phyloP scores from a whole-genome alignment of 2,888 invertebrate genomes.

The Microctonus hyperodae region DNA sequence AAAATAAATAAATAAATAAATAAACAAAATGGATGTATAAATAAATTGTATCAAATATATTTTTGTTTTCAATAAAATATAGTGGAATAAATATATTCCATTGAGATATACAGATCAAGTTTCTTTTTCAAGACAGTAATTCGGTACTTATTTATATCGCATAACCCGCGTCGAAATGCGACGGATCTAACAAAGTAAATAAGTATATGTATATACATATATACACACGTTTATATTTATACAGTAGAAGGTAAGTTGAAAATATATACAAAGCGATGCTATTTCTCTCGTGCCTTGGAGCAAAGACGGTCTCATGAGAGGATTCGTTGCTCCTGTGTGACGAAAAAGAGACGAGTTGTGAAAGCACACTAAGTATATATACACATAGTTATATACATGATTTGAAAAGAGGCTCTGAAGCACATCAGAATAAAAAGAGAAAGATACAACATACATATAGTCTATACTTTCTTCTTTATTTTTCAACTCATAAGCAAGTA shows the following conservation, averaged over 20 bases:
- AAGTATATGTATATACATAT: background rate
- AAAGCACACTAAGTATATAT: background rate
- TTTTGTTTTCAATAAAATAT: background rate
- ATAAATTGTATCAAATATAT: background rate
- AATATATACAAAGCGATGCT: slow-evolving; percentile 1
- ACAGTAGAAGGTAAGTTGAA: background rate
- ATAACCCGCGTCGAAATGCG: background rate
- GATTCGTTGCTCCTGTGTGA: background rate
- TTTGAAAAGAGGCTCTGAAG: slow-evolving; percentile 41
- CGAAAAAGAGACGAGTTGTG: background rate
- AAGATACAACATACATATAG: slow-evolving; percentile 5
- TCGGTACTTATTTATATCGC: slow-evolving; percentile 46
- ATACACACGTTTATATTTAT: no score
- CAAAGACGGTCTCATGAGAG: background rate
- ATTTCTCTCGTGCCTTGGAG: background rate
- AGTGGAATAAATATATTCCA: background rate
- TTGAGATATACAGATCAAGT: background rate
- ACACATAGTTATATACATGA: background rate
- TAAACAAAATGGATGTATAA: background rate
- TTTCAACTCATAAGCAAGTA: slow-evolving; percentile 16
- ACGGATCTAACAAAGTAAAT: background rate
- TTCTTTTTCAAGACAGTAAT: slow-evolving; percentile 10
- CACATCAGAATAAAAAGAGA: background rate
- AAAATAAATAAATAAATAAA: background rate
- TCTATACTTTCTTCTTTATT: background rate